Conservation (phyloP, 2,888 invertebrate genomes). For the Luffia ferchaultella region DNA sequence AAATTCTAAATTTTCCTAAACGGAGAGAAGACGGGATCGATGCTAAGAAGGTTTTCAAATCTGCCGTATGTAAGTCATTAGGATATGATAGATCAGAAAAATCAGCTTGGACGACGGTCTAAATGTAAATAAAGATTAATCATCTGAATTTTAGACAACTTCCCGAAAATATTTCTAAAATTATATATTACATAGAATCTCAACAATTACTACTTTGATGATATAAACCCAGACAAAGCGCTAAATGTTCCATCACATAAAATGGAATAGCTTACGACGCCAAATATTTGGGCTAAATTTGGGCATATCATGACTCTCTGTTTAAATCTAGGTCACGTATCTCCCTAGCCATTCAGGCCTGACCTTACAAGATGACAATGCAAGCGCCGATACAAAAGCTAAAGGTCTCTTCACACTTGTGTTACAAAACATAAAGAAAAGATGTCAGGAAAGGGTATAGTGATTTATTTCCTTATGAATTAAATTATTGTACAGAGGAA, state of each 20-base stretch:
- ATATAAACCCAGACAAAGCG: too few relatives aligned
- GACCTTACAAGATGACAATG: constrained; percentile 4
- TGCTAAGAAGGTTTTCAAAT: too few relatives aligned
- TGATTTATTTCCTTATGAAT: neutral
- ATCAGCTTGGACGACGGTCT: too few relatives aligned
- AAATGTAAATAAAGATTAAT: too few relatives aligned
- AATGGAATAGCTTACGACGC: neutral
- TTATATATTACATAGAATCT: too few relatives aligned
- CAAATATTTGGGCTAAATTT: neutral
- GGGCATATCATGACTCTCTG: neutral
- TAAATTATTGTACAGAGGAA: neutral
- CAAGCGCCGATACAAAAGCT: neutral
- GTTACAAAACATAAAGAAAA: neutral
- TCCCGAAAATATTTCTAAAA: too few relatives aligned
- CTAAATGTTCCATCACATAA: neutral
- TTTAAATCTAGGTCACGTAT: constrained; percentile 4
- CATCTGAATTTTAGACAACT: too few relatives aligned
- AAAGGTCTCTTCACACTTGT: neutral
- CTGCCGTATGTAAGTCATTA: too few relatives aligned
- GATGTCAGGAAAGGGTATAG: neutral
- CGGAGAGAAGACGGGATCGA: too few relatives aligned
- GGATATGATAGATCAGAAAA: too few relatives aligned
- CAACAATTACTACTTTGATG: too few relatives aligned
- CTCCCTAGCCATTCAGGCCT: neutral
- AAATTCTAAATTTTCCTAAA: too few relatives aligned